Conservation (phyloP, 2,888 invertebrate species). For the Callimorpha dominula region DNA sequence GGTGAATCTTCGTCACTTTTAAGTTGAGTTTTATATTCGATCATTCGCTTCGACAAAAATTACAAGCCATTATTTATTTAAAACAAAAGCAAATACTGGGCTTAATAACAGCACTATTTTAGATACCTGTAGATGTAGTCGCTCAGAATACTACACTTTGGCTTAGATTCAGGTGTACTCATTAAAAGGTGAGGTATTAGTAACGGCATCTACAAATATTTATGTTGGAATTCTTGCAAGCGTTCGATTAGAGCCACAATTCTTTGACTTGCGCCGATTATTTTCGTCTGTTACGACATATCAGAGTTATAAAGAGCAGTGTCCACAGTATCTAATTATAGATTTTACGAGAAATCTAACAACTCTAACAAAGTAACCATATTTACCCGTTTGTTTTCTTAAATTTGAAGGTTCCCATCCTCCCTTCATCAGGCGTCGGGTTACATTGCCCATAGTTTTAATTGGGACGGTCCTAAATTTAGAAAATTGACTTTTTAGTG, state of each 20-base stretch:
- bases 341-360: constrained; percentile 28
- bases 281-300: constrained; percentile 40
- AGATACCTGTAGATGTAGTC: not conserved
- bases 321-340: constrained; percentile 41
- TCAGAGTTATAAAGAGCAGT: constrained; percentile 21
- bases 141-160: not conserved
- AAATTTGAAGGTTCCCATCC: not conserved
- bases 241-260: constrained; percentile 26
- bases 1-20: not conserved
- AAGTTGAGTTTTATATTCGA: not conserved
- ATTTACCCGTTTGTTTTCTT: constrained; percentile 27
- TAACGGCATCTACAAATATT: not conserved
- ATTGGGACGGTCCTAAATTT: constrained; percentile 69
- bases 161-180: constrained; percentile 6
- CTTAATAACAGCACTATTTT: not conserved
- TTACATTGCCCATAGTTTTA: constrained; percentile 63
- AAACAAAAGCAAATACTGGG: not conserved
- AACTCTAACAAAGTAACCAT: constrained; percentile 17
- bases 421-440: constrained; percentile 61
- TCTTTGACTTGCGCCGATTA: constrained; percentile 26
- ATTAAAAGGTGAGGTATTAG: constrained; percentile 5
- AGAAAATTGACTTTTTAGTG: constrained; percentile 65
- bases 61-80: too few relatives aligned
- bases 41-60: not conserved
- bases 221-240: not conserved